These are phyloP conservation scores for Benthosema pterotum DNA, from an alignment of 2,797 vertebrate species.

Conservation along the genomic window DNA sequence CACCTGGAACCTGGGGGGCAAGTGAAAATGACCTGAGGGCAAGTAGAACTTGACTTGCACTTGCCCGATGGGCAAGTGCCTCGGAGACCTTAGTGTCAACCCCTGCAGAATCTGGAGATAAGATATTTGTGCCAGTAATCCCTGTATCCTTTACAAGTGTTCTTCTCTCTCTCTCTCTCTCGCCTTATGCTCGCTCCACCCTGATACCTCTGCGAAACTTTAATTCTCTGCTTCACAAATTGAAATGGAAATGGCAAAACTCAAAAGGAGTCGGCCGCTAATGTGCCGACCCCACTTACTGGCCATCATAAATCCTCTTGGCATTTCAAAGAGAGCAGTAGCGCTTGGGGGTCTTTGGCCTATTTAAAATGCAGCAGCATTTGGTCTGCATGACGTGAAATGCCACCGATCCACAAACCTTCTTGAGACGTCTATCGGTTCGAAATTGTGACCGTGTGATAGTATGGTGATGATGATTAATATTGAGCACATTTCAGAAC, in stretches of 20 bases:
- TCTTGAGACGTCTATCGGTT: slow-evolving; percentile 1
- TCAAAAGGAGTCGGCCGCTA: slow-evolving; percentile 57
- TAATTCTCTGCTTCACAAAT: slow-evolving; percentile 47
- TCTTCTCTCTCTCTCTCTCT: neutral
- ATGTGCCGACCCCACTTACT: slow-evolving; percentile 55
- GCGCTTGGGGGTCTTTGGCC: slow-evolving; percentile 16
- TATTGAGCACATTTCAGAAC: too few relatives aligned
- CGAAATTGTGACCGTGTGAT: too few relatives aligned
- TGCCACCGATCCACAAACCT: slow-evolving; percentile 26
- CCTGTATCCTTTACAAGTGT: too few relatives aligned
- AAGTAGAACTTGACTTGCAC: too few relatives aligned
- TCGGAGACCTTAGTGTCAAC: too few relatives aligned
- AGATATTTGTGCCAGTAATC: too few relatives aligned
- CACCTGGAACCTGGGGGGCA: too few relatives aligned
- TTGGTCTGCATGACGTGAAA: slow-evolving; percentile 50
- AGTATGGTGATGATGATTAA: too few relatives aligned
- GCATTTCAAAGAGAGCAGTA: slow-evolving; percentile 56
- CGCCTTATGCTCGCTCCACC: neutral
- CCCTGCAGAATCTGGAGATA: too few relatives aligned
- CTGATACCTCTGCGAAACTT: slow-evolving; percentile 45
- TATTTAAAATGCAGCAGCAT: slow-evolving; percentile 46
- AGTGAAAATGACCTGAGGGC: too few relatives aligned
- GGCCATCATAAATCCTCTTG: slow-evolving; percentile 65
- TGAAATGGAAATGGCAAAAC: slow-evolving; percentile 58
- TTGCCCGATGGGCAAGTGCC: too few relatives aligned